phyloP scores from a whole-genome alignment of 1,140 invertebrate species.

The Drosophila nannoptera region DNA sequence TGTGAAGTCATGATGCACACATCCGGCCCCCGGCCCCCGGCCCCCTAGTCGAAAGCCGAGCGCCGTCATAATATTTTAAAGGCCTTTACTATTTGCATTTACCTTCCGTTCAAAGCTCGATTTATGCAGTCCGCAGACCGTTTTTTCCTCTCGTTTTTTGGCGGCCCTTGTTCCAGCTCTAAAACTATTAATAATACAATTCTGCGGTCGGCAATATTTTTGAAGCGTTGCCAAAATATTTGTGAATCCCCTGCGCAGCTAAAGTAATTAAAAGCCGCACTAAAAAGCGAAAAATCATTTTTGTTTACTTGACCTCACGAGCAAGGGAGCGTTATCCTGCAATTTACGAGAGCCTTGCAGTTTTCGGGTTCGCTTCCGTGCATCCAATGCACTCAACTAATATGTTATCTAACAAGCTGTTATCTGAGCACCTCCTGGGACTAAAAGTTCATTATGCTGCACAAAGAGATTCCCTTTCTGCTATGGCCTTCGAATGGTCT shows the following conservation, averaged over 20 bases:
- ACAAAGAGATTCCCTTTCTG: too few relatives aligned
- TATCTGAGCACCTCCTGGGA: too few relatives aligned
- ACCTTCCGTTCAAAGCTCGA: constrained; percentile 60
- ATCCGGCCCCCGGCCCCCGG: constrained; percentile 43
- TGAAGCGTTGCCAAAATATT: constrained; percentile 69
- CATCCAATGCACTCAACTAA: too few relatives aligned
- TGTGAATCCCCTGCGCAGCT: constrained; percentile 23
- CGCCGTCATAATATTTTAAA: constrained; percentile 59
- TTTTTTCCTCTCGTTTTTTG: constrained; percentile 16
- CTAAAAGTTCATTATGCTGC: too few relatives aligned
- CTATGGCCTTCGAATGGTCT: too few relatives aligned
- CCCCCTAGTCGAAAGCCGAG: constrained; percentile 5
- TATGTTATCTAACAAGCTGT: too few relatives aligned
- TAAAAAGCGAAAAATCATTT: constrained; percentile 13
- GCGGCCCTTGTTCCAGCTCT: constrained; percentile 26
- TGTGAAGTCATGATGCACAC: constrained; percentile 64
- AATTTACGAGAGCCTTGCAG: constrained; percentile 2
- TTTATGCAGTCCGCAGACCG: constrained; percentile 49
- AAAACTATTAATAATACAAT: constrained; percentile 25
- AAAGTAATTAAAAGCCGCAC: constrained; percentile 50
- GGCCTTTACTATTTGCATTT: constrained; percentile 61
- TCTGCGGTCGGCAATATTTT: constrained; percentile 38
- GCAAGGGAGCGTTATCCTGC: neutral
- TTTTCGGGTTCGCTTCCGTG: neutral
- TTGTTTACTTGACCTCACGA: neutral